These are phyloP conservation scores for Ceuthmochares aereus DNA, from an alignment of 2,113 vertebrate genomes.

Conservation along the genomic window DNA sequence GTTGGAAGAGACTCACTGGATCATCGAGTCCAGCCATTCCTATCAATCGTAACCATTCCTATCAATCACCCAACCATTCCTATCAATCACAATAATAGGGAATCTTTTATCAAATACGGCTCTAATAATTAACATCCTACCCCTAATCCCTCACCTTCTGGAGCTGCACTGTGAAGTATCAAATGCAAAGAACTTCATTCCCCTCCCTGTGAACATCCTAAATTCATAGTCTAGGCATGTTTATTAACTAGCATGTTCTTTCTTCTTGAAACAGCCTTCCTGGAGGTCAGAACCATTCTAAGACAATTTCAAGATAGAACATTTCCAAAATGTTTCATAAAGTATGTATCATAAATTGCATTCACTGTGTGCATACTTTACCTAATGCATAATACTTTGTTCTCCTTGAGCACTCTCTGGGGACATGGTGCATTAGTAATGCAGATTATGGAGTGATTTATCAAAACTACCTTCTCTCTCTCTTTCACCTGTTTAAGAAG, in stretches of 20 bases:
- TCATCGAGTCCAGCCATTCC: too few species aligned
- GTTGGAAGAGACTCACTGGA: too few species aligned
- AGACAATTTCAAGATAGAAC: background rate
- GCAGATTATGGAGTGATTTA: background rate
- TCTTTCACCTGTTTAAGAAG: background rate
- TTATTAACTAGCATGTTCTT: background rate
- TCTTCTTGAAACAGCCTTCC: background rate
- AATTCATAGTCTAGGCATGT: background rate
- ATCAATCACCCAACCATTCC: too few species aligned
- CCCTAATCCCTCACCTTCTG: background rate
- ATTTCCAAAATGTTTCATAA: background rate
- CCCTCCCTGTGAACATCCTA: background rate
- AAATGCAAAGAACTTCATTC: background rate
- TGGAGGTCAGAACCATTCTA: background rate
- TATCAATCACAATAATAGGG: too few species aligned
- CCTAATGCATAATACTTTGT: background rate
- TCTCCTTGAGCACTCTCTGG: background rate
- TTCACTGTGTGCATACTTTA: background rate
- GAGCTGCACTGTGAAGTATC: background rate
- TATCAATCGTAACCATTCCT: too few species aligned
- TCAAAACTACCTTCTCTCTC: background rate
- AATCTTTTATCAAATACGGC: background rate
- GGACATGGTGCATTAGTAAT: rapidly evolving
- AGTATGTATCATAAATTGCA: background rate
- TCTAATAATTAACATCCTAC: background rate